phyloP scores from a whole-genome alignment of 2,113 vertebrate species.

The Odocoileus hemionus region DNA sequence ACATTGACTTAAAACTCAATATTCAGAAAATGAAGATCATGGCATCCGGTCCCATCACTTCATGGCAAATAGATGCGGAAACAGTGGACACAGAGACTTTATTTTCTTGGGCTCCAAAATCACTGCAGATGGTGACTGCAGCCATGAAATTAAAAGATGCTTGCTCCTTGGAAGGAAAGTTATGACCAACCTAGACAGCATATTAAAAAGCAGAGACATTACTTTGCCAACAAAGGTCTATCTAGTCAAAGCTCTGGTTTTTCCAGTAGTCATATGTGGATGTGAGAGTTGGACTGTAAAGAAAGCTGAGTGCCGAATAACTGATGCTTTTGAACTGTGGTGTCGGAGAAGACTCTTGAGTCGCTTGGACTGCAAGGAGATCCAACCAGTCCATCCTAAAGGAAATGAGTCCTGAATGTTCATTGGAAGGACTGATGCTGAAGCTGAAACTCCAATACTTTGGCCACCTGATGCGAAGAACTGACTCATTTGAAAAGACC shows the following conservation, averaged over 20 bases:
- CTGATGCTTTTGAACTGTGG: neutral
- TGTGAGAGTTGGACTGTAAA: neutral
- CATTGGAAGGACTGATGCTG: neutral
- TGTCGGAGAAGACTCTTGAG: neutral
- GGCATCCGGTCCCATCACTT: neutral
- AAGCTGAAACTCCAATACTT: neutral
- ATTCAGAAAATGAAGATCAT: neutral
- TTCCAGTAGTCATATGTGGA: neutral
- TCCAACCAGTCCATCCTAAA: neutral
- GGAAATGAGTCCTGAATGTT: neutral
- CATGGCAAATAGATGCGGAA: neutral
- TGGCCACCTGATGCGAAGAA: neutral
- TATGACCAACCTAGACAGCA: neutral
- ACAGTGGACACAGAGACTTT: neutral
- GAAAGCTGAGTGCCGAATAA: neutral
- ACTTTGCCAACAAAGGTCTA: neutral
- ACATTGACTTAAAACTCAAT: neutral
- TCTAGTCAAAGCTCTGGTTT: neutral
- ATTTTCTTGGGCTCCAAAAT: neutral
- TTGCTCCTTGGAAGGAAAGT: neutral
- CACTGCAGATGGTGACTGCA: neutral
- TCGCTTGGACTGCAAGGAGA: neutral
- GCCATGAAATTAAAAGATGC: neutral
- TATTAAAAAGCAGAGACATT: neutral
- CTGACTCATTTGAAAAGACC: neutral